Conservation (phyloP, 92 coral and sea anemone species). For the Bergia sp. region DNA sequence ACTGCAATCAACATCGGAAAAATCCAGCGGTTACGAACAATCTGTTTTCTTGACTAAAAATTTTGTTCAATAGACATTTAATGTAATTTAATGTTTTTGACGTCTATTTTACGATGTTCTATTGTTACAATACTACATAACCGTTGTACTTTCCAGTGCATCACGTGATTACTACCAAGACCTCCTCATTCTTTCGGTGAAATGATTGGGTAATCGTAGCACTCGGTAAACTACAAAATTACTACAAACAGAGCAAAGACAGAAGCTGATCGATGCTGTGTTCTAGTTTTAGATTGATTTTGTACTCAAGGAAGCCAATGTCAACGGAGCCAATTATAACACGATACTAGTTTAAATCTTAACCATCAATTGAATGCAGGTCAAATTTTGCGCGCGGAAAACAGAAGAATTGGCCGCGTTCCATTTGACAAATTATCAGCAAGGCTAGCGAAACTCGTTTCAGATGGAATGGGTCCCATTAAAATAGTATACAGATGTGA, state of each 20-base stretch:
- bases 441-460: neutral
- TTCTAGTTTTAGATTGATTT: neutral
- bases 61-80: neutral
- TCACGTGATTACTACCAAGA: too few relatives aligned
- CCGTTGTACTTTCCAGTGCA: neutral
- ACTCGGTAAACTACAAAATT: neutral
- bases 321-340: neutral
- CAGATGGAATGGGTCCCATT: neutral
- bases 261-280: neutral
- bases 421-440: too few relatives aligned
- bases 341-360: neutral
- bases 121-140: too few relatives aligned
- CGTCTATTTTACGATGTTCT: too few relatives aligned
- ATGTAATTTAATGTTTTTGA: neutral
- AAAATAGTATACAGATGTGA: neutral
- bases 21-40: conserved; percentile 55
- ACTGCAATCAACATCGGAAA: conserved; percentile 63
- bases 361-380: neutral
- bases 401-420: neutral
- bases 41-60: conserved; percentile 7
- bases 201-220: too few relatives aligned
- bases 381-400: neutral
- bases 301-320: neutral
- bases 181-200: too few relatives aligned
- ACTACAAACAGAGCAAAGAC: neutral